phyloP scores from a whole-genome alignment of 92 coral and sea anemone genomes.

The Bergia sp. region DNA sequence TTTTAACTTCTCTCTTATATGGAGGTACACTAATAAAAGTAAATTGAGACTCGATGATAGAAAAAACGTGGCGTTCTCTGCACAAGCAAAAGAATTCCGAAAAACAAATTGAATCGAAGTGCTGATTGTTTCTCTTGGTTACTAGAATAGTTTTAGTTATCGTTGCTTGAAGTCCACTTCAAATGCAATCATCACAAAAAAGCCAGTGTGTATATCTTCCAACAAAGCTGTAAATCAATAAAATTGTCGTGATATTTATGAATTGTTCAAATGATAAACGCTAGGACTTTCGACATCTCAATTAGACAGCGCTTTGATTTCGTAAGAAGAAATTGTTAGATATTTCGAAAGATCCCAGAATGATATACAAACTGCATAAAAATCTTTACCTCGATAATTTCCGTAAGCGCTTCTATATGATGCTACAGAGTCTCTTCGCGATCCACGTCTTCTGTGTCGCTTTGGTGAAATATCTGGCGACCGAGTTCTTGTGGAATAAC shows the following conservation, averaged over 20 bases:
- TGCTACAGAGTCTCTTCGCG: constrained; percentile 72
- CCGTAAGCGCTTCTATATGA: constrained; percentile 85
- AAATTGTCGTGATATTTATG: neutral
- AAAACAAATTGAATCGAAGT: too few species aligned
- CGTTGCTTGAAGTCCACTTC: constrained; percentile 18
- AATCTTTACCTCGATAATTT: constrained; percentile 67
- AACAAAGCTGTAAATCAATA: neutral
- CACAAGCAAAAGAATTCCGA: neutral
- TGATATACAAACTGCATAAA: neutral
- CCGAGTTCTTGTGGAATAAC: constrained; percentile 49
- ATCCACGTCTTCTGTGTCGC: constrained; percentile 49
- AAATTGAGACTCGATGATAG: neutral
- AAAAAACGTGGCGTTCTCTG: neutral
- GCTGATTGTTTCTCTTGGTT: neutral
- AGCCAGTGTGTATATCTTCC: constrained; percentile 7
- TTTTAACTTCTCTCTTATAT: neutral
- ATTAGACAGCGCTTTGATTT: constrained; percentile 3
- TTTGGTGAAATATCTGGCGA: constrained; percentile 68
- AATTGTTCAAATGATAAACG: neutral
- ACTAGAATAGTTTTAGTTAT: neutral
- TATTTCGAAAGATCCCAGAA: neutral
- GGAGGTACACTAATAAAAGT: neutral
- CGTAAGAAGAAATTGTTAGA: too few species aligned
- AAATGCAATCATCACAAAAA: neutral
- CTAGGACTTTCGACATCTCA: neutral